These are phyloP conservation scores for Frankliniella intonsa DNA, from an alignment of 2,888 invertebrate species.

Conservation along the genomic window DNA sequence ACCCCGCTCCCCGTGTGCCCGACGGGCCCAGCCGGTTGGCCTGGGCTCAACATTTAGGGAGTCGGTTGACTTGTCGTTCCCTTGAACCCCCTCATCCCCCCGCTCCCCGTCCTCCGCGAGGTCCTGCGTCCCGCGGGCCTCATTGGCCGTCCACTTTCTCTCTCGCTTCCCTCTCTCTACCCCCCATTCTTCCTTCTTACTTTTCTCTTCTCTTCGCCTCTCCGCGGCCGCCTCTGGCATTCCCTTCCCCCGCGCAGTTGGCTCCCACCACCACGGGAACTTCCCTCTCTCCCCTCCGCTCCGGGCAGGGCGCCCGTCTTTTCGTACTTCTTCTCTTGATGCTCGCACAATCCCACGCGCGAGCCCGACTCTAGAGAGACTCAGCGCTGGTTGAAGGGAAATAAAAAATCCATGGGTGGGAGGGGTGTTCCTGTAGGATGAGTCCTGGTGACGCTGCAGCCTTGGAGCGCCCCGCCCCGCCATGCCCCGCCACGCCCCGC, in stretches of 20 bases:
- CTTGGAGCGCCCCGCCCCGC: too few species aligned
- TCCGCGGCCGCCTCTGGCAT: neutral
- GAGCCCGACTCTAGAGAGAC: too few species aligned
- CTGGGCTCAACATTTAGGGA: slow-evolving; percentile 1
- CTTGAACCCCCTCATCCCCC: neutral
- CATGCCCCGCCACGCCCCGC: too few species aligned
- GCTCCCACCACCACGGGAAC: neutral
- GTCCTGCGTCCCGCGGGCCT: neutral
- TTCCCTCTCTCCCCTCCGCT: neutral
- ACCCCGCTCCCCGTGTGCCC: too few species aligned
- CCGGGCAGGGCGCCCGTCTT: too few species aligned
- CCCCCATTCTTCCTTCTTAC: slow-evolving; percentile 33
- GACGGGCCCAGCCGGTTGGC: too few species aligned
- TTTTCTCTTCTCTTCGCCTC: slow-evolving; percentile 30
- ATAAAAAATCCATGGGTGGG: too few species aligned
- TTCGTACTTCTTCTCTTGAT: slow-evolving; percentile 1
- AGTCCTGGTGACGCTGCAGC: too few species aligned
- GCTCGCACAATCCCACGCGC: neutral
- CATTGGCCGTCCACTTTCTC: slow-evolving; percentile 27
- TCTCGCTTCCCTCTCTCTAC: slow-evolving; percentile 33
- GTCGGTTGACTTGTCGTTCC: neutral
- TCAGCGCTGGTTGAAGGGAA: too few species aligned
- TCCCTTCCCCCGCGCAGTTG: too few species aligned
- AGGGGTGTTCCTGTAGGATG: too few species aligned
- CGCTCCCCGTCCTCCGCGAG: neutral